Percentiles rank a stretch among this genome's conserved stretches.
These are phyloP conservation scores for Cantharis nigra DNA, from an alignment of 2,888 invertebrate genomes.

Conservation along the genomic window DNA sequence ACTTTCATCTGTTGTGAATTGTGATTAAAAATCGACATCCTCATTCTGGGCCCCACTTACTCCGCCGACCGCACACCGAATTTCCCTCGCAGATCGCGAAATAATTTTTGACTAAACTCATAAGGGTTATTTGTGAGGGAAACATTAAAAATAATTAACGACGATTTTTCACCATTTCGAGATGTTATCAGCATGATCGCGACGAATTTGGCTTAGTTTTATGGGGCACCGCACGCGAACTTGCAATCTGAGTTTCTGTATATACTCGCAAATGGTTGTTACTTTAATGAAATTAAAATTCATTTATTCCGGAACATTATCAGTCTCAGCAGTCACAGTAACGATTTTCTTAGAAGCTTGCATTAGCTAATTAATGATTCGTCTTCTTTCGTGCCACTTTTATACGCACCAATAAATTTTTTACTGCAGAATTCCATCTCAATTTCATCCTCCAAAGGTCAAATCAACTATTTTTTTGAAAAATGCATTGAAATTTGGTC, in stretches of 20 bases:
- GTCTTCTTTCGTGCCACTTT: conserved; percentile 17
- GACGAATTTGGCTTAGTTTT: conserved; percentile 29
- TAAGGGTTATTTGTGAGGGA: neutral
- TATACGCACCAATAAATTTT: neutral
- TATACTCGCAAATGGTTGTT: conserved; percentile 49
- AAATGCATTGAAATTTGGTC: too few species aligned
- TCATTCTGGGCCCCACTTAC: neutral
- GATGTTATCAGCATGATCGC: conserved; percentile 29
- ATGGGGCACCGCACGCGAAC: conserved; percentile 47
- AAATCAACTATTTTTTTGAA: too few species aligned
- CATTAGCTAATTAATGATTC: conserved; percentile 53
- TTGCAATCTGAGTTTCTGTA: conserved; percentile 52
- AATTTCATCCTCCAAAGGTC: neutral
- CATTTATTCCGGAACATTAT: conserved; percentile 56
- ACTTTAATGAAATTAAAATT: conserved; percentile 57
- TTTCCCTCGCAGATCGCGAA: neutral
- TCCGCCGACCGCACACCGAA: neutral
- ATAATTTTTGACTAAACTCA: neutral
- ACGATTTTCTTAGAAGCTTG: conserved; percentile 52
- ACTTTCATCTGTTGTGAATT: conserved; percentile 25
- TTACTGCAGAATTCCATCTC: neutral
- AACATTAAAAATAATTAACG: conserved; percentile 29
- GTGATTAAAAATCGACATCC: conserved; percentile 19
- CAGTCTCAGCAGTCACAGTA: conserved; percentile 41
- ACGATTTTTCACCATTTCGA: conserved; percentile 27